phyloP scores from a whole-genome alignment of 2,797 vertebrate genomes.

The Euthynnus affinis region DNA sequence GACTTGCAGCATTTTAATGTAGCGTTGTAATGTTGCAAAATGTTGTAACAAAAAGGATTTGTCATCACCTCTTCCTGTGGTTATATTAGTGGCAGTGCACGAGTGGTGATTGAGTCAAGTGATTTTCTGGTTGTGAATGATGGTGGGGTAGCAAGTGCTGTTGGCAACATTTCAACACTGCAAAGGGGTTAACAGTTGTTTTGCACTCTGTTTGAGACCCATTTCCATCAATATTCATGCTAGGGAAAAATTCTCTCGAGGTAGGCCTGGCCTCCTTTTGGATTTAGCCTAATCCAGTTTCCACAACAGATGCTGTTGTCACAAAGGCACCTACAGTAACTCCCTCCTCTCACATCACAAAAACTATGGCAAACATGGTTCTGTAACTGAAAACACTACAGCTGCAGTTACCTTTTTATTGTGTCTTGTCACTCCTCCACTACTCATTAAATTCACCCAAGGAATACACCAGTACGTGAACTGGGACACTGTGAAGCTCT shows the following conservation, averaged over 20 bases:
- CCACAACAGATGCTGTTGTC: conserved; percentile 63
- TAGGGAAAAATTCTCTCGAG: conserved; percentile 56
- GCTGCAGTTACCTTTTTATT: conserved; percentile 53
- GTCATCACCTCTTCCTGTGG: conserved; percentile 31
- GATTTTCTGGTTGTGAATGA: conserved; percentile 59
- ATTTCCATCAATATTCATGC: conserved; percentile 74
- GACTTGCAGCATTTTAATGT: conserved; percentile 31
- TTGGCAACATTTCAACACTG: conserved; percentile 59
- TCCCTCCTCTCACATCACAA: conserved; percentile 34
- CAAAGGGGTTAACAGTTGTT: conserved; percentile 73
- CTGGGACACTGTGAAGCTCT: conserved; percentile 58
- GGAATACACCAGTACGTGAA: conserved; percentile 53
- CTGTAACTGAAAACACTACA: conserved; percentile 54
- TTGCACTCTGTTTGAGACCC: conserved; percentile 66
- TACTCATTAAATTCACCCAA: conserved; percentile 66
- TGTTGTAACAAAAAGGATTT: conserved; percentile 38
- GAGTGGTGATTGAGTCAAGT: conserved; percentile 58
- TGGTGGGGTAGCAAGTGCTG: conserved; percentile 33
- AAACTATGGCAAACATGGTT: conserved; percentile 51
- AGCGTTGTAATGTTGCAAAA: conserved; percentile 21
- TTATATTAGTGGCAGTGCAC: conserved; percentile 24
- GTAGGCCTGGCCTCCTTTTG: conserved; percentile 60
- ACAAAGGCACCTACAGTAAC: conserved; percentile 26
- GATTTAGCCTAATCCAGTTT: conserved; percentile 68
- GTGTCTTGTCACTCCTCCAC: conserved; percentile 45